A percentile compares a stretch with the other conserved stretches of the same genome.
Evolutionary conservation across 2,888 invertebrate species (phyloP).

Genomic region (Agriotes lineatus): DNA sequence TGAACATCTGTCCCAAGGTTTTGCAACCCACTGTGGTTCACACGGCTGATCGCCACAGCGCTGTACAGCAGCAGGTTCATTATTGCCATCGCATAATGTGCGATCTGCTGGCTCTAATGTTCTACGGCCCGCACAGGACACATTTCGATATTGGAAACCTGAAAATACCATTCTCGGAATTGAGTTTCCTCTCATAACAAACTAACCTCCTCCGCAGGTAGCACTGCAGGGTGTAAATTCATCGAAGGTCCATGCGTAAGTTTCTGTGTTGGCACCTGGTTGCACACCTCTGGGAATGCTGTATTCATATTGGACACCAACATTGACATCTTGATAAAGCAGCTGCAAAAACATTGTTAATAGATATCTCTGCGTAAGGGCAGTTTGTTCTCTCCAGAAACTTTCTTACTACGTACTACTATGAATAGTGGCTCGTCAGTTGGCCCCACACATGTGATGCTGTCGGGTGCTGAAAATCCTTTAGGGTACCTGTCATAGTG

Average conservation of each 20-base stretch:
- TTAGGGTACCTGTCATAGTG: constrained; percentile 87
- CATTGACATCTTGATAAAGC: constrained; percentile 84
- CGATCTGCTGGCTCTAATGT: constrained; percentile 80
- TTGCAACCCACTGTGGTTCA: constrained; percentile 83
- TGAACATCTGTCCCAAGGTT: constrained; percentile 85
- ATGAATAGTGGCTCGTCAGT: constrained; percentile 90
- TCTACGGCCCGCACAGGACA: constrained; percentile 83
- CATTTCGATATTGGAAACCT: constrained; percentile 83
- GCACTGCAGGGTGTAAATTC: constrained; percentile 85
- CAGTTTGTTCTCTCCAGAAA: too few species aligned
- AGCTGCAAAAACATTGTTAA: constrained; percentile 77
- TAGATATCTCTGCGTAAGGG: too few species aligned
- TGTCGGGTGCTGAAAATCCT: constrained; percentile 88
- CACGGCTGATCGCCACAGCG: constrained; percentile 83
- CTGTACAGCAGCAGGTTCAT: constrained; percentile 79
- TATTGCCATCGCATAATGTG: constrained; percentile 81
- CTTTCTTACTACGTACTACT: constrained; percentile 72
- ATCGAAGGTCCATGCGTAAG: constrained; percentile 86
- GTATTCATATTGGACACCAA: constrained; percentile 91
- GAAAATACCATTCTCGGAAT: too few species aligned
- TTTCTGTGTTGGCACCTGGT: constrained; percentile 75
- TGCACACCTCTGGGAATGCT: constrained; percentile 83
- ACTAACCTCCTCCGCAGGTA: constrained; percentile 88
- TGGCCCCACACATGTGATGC: constrained; percentile 86
- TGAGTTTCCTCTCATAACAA: too few species aligned